Evolutionary conservation across 2,888 invertebrate genomes (phyloP).

Genomic region (Xylota segnis): DNA sequence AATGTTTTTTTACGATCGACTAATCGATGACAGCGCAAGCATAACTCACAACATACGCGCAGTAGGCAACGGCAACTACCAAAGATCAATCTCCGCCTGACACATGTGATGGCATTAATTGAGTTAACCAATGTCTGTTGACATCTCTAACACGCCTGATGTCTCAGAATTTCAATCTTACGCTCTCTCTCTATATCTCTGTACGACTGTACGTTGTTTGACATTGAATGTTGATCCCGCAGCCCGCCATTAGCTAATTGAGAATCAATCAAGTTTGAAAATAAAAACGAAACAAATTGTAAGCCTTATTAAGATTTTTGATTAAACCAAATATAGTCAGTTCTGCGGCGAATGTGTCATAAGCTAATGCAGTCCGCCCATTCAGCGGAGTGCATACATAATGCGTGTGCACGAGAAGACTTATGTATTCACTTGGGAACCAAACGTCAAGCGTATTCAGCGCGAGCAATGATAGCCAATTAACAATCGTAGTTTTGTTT

Average conservation of each 20-base stretch:
- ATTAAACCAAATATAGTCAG: conserved; percentile 29
- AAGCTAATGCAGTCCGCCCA: conserved; percentile 37
- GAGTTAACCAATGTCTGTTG: conserved; percentile 43
- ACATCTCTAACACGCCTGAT: conserved; percentile 12
- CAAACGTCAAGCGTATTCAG: conserved; percentile 40
- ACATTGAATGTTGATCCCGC: conserved; percentile 47
- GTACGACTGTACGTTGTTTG: conserved; percentile 9
- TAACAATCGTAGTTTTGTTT: conserved; percentile 50
- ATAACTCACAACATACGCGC: conserved; percentile 52
- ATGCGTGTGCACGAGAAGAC: conserved; percentile 6
- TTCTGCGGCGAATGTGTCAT: conserved; percentile 16
- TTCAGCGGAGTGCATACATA: conserved; percentile 31
- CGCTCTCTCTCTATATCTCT: background rate
- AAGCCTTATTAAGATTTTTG: conserved; percentile 51
- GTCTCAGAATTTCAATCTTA: conserved; percentile 2
- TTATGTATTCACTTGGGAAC: conserved; percentile 25
- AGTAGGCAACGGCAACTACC: conserved; percentile 5
- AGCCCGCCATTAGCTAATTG: conserved; percentile 33
- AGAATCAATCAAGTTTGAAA: conserved; percentile 32
- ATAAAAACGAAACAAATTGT: conserved; percentile 45
- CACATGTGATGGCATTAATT: conserved; percentile 43
- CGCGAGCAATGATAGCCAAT: conserved; percentile 61
- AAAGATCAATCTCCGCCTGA: conserved; percentile 43
- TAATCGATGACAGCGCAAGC: conserved; percentile 60
- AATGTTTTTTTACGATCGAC: conserved; percentile 26